phyloP scores from a whole-genome alignment of 2,797 vertebrate species.

The Hylomyscus alleni region DNA sequence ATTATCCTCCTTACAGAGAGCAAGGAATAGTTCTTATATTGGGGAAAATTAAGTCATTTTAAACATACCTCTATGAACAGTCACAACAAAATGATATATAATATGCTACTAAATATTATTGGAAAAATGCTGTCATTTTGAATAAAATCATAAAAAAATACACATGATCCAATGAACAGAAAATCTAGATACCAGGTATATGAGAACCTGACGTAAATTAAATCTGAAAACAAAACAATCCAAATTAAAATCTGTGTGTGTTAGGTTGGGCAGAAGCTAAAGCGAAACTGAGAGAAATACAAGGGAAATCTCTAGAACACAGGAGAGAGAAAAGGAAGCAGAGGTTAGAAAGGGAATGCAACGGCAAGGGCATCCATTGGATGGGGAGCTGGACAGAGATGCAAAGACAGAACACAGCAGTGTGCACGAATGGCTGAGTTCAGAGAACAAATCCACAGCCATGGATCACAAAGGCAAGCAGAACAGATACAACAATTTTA shows the following conservation, averaged over 20 bases:
- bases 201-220: constrained; percentile 11
- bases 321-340: neutral
- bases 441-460: neutral
- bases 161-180: neutral
- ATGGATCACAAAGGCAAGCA: constrained; percentile 28
- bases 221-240: constrained; percentile 37
- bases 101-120: constrained; percentile 21
- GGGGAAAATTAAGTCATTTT: constrained; percentile 9
- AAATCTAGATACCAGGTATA: neutral
- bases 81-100: neutral
- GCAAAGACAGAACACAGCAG: neutral
- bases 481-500: constrained; percentile 18
- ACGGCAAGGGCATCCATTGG: neutral
- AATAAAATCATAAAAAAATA: constrained; percentile 42
- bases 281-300: constrained; percentile 32
- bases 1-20: neutral
- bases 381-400: neutral
- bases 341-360: neutral
- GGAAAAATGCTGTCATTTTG: neutral
- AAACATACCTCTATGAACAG: neutral
- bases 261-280: neutral
- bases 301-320: constrained; percentile 47
- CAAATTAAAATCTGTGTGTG: constrained; percentile 16
- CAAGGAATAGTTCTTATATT: constrained; percentile 2
- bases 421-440: neutral